Evolutionary conservation across 2,888 invertebrate genomes (phyloP).

Genomic region (Mactromeris polynyma): DNA sequence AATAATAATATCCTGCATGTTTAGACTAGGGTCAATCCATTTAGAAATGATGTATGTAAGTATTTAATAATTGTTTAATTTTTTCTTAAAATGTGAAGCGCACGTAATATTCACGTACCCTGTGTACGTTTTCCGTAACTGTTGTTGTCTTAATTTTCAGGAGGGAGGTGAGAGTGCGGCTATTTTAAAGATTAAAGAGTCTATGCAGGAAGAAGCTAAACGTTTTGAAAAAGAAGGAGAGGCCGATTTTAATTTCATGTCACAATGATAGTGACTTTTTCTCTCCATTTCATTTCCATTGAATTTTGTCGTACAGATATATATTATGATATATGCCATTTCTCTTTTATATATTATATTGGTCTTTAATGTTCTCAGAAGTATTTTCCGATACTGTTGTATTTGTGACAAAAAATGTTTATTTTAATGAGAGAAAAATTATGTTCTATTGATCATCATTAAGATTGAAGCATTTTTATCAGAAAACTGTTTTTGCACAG

Average conservation of each 20-base stretch:
- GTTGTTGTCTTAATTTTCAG: conserved; percentile 81
- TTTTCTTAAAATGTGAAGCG: not conserved
- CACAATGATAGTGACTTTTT: conserved; percentile 76
- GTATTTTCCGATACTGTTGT: conserved; percentile 4
- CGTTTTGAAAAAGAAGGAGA: conserved; percentile 89
- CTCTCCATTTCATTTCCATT: not conserved
- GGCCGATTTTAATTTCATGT: conserved; percentile 83
- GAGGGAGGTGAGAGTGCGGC: conserved; percentile 98
- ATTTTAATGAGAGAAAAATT: not conserved
- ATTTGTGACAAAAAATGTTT: not conserved
- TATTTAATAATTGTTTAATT: not conserved
- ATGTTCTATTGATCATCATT: no score
- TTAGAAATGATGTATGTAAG: not conserved
- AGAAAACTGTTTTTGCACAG: not conserved
- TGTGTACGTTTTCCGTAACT: conserved; percentile 29
- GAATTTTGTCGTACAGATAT: conserved; percentile 9
- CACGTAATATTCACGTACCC: conserved; percentile 21
- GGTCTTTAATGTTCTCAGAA: conserved; percentile 3
- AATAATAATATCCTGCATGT: conserved; percentile 9
- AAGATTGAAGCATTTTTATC: not conserved
- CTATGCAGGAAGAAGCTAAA: conserved; percentile 99
- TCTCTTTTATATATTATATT: conserved; percentile 3
- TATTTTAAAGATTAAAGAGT: conserved; percentile 99
- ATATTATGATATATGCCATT: conserved; percentile 12
- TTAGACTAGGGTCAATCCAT: not conserved